phyloP scores from a whole-genome alignment of 2,888 invertebrate genomes.

The Alsophila aescularia region DNA sequence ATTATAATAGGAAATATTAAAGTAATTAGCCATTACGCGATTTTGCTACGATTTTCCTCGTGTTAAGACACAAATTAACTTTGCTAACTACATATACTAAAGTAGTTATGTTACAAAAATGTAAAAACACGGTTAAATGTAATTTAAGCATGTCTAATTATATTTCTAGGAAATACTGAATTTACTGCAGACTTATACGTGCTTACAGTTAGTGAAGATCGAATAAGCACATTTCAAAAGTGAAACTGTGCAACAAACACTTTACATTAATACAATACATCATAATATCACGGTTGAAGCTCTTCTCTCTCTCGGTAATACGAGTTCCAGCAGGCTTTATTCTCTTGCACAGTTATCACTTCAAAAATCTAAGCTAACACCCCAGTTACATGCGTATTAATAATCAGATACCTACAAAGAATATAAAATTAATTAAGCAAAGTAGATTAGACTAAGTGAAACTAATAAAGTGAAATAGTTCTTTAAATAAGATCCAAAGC shows the following conservation, averaged over 20 bases:
- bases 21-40: slow-evolving; percentile 53
- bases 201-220: slow-evolving; percentile 58
- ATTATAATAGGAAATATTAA: slow-evolving; percentile 36
- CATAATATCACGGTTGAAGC: slow-evolving; percentile 78
- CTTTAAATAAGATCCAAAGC: slow-evolving; percentile 34
- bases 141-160: slow-evolving; percentile 72
- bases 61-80: slow-evolving; percentile 62
- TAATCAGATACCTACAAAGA: slow-evolving; percentile 44
- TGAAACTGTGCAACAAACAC: slow-evolving; percentile 75
- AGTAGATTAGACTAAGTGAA: slow-evolving; percentile 28
- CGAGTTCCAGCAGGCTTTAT: slow-evolving; percentile 60
- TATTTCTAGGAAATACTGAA: slow-evolving; percentile 78
- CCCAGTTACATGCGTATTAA: slow-evolving; percentile 38
- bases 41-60: slow-evolving; percentile 58
- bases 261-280: slow-evolving; percentile 54
- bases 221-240: slow-evolving; percentile 67
- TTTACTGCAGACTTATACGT: slow-evolving; percentile 69
- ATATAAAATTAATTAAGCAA: slow-evolving; percentile 38
- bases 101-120: slow-evolving; percentile 76
- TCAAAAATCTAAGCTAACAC: slow-evolving; percentile 53
- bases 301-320: slow-evolving; percentile 55
- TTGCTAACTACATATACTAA: slow-evolving; percentile 69
- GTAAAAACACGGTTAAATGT: slow-evolving; percentile 71
- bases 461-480: slow-evolving; percentile 36
- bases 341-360: slow-evolving; percentile 76